phyloP scores from a whole-genome alignment of 2,797 vertebrate genomes.

The Sciurus vulgaris region DNA sequence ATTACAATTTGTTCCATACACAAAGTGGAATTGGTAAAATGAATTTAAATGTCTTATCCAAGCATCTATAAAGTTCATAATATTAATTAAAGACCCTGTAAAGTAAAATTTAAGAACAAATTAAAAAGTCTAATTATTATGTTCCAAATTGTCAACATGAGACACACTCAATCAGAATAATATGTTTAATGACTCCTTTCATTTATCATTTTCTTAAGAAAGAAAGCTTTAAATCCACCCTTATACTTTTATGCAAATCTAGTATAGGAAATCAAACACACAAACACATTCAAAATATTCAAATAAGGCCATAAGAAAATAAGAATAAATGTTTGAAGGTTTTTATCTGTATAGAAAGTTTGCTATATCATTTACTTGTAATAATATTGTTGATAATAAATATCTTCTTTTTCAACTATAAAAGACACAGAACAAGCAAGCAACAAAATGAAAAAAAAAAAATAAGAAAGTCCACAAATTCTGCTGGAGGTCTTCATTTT shows the following conservation, averaged over 20 bases:
- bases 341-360: conserved; percentile 46
- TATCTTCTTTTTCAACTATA: not conserved
- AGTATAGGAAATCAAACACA: not conserved
- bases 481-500: conserved; percentile 48
- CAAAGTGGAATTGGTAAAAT: not conserved
- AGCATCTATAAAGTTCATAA: conserved; percentile 44
- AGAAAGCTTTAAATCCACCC: not conserved
- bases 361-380: conserved; percentile 61
- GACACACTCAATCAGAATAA: not conserved
- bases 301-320: not conserved
- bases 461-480: not conserved
- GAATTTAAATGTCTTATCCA: conserved; percentile 15
- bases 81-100: not conserved
- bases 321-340: not conserved
- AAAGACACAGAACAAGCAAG: not conserved
- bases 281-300: not conserved
- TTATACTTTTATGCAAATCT: conserved; percentile 41
- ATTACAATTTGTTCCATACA: not conserved
- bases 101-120: conserved; percentile 19
- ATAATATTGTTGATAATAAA: not conserved
- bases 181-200: not conserved
- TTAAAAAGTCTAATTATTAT: conserved; percentile 33
- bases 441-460: not conserved
- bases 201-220: conserved; percentile 64
- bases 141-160: not conserved